Base-by-base conservation (phyloP, 2,113 vertebrate species). In the Upupa epops region DNA sequence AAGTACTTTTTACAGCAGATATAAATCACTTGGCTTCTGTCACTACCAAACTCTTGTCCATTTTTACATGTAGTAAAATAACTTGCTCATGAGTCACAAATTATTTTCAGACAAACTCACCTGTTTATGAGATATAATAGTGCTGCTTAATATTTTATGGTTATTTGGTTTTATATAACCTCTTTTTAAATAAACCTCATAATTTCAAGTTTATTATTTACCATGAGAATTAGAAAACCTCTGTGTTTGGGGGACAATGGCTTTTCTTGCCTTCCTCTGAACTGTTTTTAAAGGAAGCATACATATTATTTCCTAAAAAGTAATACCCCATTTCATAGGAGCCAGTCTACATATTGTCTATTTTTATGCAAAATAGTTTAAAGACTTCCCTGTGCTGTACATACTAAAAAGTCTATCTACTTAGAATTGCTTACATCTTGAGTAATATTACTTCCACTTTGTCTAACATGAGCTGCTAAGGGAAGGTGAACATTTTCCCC, bases 401-500 rank as follows among this genome's bases (percentile, higher is more conserved):
- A 34, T 42, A 51, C 24, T 37, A 21, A 83, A 65, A 88, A 55
- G 11, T 54, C 25, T 58, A 40, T 6, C 13, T 10, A 49, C 13
- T 59, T 54, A 31, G 85, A 94, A 74, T 9, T 46, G n/a, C 13
- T 48, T 51, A 63, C 1, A 52, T 28, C 26, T 16, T 13, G n/a
- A n/a, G n/a, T n/a, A 75, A 48, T 34, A 60, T 11, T 89, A 40
- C 16, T 79, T 66, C 13, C 16, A 28, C 9, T 74, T 55, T 6
- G 3, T 8, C 9, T 4, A 2, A 56, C 75, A 37, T 26, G 11
- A 36, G 36, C 51, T 73, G 83, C 59, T 61, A 18, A 13, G 21
- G n/a, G 8, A 84, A 14, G 6, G 42, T 25, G 4, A 74, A 45
- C 4, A 8, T 3, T 13, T 1, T 68, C 1, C 6, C 6, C 11